Percentiles rank a stretch among this genome's conserved stretches.
Conservation (phyloP, 2,797 vertebrate genomes). For the Phoxinus dragarum region DNA sequence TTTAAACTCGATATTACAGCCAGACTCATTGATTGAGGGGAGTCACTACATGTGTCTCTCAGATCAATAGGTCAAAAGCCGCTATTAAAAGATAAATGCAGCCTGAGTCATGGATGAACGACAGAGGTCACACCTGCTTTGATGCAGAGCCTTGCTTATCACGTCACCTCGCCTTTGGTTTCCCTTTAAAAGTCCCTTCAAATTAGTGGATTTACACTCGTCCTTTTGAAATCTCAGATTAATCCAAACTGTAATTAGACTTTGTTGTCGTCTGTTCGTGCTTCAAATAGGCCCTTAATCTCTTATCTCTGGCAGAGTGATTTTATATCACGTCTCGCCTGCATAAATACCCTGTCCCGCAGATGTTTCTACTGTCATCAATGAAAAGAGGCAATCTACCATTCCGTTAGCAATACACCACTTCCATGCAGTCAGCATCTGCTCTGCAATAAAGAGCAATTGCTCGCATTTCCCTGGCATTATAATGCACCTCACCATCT, state of each 20-base stretch:
- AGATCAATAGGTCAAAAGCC: slow-evolving; percentile 47
- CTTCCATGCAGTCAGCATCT: slow-evolving; percentile 76
- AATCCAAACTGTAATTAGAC: slow-evolving; percentile 55
- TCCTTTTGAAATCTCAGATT: slow-evolving; percentile 60
- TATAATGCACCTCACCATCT: slow-evolving; percentile 75
- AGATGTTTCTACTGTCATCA: slow-evolving; percentile 74
- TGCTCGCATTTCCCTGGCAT: slow-evolving; percentile 71
- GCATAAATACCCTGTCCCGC: slow-evolving; percentile 66
- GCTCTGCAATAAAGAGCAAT: slow-evolving; percentile 78
- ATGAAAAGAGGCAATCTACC: slow-evolving; percentile 77
- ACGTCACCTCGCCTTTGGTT: not conserved
- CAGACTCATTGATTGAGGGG: slow-evolving; percentile 30
- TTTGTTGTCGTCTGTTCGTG: slow-evolving; percentile 49
- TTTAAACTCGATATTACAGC: slow-evolving; percentile 4
- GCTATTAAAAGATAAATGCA: slow-evolving; percentile 24
- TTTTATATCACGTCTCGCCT: slow-evolving; percentile 63
- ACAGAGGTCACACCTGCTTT: slow-evolving; percentile 40
- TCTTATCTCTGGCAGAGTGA: slow-evolving; percentile 59
- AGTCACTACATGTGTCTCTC: not conserved
- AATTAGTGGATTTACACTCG: slow-evolving; percentile 33
- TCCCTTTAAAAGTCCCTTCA: slow-evolving; percentile 44
- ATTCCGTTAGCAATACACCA: slow-evolving; percentile 75
- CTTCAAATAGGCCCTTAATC: slow-evolving; percentile 66
- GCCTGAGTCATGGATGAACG: not conserved
- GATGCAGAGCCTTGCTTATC: slow-evolving; percentile 17